A percentile compares a stretch with the other conserved stretches of the same genome.
Evolutionary conservation across 2,113 vertebrate species (phyloP).

Genomic region (Phyllopteryx taeniolatus): DNA sequence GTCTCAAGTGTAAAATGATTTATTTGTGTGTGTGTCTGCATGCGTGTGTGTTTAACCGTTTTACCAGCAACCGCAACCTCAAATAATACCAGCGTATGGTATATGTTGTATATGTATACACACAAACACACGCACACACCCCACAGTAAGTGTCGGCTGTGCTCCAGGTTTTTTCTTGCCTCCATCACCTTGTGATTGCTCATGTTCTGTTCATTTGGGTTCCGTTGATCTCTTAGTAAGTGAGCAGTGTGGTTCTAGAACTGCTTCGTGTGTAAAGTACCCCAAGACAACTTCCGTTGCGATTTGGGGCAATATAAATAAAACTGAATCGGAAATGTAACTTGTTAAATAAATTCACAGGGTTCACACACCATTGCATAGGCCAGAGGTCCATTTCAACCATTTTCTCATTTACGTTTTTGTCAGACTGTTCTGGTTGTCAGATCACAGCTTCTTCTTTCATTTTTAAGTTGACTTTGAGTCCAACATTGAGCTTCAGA

Average conservation of each 20-base stretch:
- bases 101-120: no score
- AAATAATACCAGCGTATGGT: no score
- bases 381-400: neutral
- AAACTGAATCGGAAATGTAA: neutral
- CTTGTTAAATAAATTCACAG: neutral
- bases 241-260: neutral
- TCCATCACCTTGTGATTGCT: neutral
- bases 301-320: neutral
- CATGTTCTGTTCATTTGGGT: neutral
- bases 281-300: no score
- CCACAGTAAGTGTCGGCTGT: no score
- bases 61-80: no score
- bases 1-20: no score
- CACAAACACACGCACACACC: no score
- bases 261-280: neutral
- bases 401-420: neutral
- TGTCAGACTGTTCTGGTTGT: conserved; percentile 2
- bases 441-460: conserved; percentile 1
- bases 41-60: no score
- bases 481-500: neutral
- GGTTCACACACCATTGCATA: neutral
- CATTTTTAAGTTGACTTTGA: neutral
- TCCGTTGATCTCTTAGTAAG: neutral
- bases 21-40: no score
- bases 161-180: neutral